Base-by-base conservation (phyloP, 2,113 vertebrate species). In the Oryzias celebensis region DNA sequence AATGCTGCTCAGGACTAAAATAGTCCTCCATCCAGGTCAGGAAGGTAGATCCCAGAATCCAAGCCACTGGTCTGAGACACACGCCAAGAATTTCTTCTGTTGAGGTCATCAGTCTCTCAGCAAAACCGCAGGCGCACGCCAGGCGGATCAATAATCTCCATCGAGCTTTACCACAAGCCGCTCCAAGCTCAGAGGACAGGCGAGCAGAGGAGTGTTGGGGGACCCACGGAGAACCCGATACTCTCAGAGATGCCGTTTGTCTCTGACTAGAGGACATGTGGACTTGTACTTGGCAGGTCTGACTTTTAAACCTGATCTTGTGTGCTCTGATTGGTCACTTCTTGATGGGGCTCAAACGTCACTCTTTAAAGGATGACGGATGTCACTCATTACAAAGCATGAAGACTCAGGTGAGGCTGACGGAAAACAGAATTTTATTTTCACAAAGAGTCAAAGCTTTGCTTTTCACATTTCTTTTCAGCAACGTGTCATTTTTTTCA, bases 51-150 rank as follows among this genome's bases (percentile, higher is more conserved):
- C 72, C 64, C 54, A 6, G 60, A 49, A 59, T 48, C 61, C 53
- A 26, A 57, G 55, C 70, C 15, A 55, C 59, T 68, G 75, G 67
- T 80, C 80, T 76, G 36, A 83, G 62, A 31, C 80, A 48, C 69
- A 36, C 47, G 86, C 87, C 88, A 88, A 81, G 75, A 78, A 58
- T 52, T 62, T 63, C 77, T 80, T 90, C 88, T 92, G 91, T 78
- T 87, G 85, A 87, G 86, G 83, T 90, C 89, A 62, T 91, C 85
- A 88, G 84, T 61, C 78, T 87, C 75, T 51, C 42, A 58, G 70
- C 52, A 61, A 85, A 88, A 91, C 91, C 90, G 69, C 91, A 92
- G 87, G 83, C 88, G 89, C 69, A 82, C 84, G 85, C 83, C 90
- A 61, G 80, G 87, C 87, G 79, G 86, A 90, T 88, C 84, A 87